phyloP scores from a whole-genome alignment of 2,113 vertebrate species.

The Pelusios castaneus region DNA sequence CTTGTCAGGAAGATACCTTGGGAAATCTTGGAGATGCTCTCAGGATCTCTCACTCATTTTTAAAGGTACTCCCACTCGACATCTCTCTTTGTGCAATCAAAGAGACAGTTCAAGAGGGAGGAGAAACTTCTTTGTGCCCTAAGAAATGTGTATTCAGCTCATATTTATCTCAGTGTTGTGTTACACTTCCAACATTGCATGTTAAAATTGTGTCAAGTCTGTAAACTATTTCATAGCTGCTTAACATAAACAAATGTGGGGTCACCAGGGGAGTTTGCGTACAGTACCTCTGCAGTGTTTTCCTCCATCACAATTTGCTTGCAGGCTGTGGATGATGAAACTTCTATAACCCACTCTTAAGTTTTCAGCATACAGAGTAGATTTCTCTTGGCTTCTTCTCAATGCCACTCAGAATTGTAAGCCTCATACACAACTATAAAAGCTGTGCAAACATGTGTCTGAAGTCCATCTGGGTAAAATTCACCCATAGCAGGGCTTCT shows the following conservation, averaged over 20 bases:
- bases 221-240: background rate
- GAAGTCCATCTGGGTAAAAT: background rate
- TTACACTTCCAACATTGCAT: background rate
- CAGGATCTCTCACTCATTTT: slow-evolving; percentile 53
- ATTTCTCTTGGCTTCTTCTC: background rate
- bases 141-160: background rate
- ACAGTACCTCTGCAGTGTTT: background rate
- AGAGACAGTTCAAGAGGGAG: slow-evolving; percentile 8
- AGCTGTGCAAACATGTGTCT: background rate
- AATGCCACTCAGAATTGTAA: background rate
- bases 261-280: background rate
- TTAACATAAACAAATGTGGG: background rate
- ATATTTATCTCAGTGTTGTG: background rate
- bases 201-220: background rate
- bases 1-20: slow-evolving; percentile 23
- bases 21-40: slow-evolving; percentile 59
- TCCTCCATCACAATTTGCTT: background rate
- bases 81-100: background rate
- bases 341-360: background rate
- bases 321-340: background rate
- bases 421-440: background rate
- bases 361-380: background rate
- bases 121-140: background rate
- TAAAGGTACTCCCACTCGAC: slow-evolving; percentile 18
- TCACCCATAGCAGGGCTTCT: background rate